Base-by-base conservation (phyloP, 2,888 invertebrate species). In the Iselma pallidipennis region DNA sequence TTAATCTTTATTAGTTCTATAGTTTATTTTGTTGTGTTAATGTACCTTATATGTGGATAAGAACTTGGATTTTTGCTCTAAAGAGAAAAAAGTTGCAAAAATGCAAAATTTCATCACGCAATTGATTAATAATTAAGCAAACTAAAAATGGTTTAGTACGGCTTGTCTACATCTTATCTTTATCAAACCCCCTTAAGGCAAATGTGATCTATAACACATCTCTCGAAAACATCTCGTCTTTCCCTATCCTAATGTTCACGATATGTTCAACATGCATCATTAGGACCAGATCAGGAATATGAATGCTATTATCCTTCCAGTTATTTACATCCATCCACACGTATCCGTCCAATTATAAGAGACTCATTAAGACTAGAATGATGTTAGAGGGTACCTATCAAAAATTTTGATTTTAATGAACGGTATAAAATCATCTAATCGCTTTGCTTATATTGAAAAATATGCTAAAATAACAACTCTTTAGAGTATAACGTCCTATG, bases 211-310 rank as follows among this genome's bases (percentile, higher is more conserved):
- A 37, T 37, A 37, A 37, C 37, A 37, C 6, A 37, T 37, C 14
- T 16, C 9, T 4, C n/a, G n/a, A n/a, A n/a, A 37, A 16, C 16
- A 37, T 37, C 37, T 37, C 37, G 45, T 42, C 23, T 42, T 53
- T 33, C 31, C 31, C 29, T 53, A 23, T 33, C 21, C 21, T 33
- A 70, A 67, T 37, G 37, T 37, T 37, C 37, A 37, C 37, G 37
- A 37, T 71, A 69, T 74, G 72, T 73, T 71, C 63, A 65, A 70
- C 73, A 73, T 67, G 73, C 71, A 74, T 74, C 75, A 75, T 75
- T 74, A 75, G 72, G 68, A 70, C 66, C 71, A 72, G 73, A 73
- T 72, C 72, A 66, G 68, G 71, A 71, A 72, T 72, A 73, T 66
- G 70, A 73, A 72, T 70, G 72, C 70, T 69, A 68, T 71, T 72